Percentiles rank a stretch among this genome's conserved stretches.
phyloP scores from a whole-genome alignment of 2,888 invertebrate species.

The Himalopsyche anomala region DNA sequence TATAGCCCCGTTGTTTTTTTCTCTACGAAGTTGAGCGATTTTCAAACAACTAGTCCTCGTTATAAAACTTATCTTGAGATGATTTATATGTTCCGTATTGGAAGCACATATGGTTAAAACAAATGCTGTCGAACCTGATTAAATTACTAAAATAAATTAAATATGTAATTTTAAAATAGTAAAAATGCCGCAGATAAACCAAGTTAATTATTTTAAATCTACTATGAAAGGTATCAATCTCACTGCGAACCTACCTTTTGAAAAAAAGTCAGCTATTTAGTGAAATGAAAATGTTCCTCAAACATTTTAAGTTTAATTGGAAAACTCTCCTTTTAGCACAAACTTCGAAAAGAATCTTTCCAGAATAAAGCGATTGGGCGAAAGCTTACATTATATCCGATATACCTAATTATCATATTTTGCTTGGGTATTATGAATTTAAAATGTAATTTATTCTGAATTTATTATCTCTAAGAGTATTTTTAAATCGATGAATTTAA shows the following conservation, averaged over 20 bases:
- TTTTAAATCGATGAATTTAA: not conserved
- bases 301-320: constrained; percentile 14
- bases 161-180: too few species aligned
- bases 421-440: not conserved
- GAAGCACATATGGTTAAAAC: too few species aligned
- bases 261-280: not conserved
- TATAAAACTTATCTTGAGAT: too few species aligned
- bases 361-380: not conserved
- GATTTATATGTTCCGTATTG: too few species aligned
- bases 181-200: too few species aligned
- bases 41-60: too few species aligned
- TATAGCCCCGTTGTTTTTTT: too few species aligned
- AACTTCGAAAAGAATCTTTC: not conserved
- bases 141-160: too few species aligned
- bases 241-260: not conserved
- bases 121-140: too few species aligned
- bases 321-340: not conserved
- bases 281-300: not conserved
- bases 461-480: not conserved
- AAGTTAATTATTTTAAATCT: too few species aligned
- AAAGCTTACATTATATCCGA: not conserved
- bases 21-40: too few species aligned
- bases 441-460: not conserved
- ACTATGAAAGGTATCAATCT: too few species aligned
- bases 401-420: constrained; percentile 22